These are phyloP conservation scores for Clinocottus analis DNA, from an alignment of 2,113 vertebrate genomes.

Conservation along the genomic window DNA sequence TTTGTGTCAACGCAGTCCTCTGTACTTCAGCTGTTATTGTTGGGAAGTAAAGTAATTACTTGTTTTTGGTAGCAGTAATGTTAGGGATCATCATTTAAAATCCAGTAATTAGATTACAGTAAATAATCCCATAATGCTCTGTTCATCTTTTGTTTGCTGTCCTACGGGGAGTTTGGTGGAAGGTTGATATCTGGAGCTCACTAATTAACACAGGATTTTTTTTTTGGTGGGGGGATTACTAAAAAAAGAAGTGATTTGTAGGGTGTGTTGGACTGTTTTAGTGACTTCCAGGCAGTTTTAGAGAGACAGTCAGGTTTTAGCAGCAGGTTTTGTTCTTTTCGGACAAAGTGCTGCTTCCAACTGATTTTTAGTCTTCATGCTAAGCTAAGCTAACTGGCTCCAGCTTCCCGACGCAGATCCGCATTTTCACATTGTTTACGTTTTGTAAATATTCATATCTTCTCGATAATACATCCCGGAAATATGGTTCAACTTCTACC, in stretches of 20 bases:
- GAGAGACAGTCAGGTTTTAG: neutral
- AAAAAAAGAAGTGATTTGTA: neutral
- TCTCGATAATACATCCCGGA: too few relatives aligned
- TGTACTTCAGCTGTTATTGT: neutral
- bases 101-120: neutral
- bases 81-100: neutral
- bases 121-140: neutral
- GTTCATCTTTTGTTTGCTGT: neutral
- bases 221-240: neutral
- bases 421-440: too few relatives aligned
- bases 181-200: neutral
- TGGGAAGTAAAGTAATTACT: neutral
- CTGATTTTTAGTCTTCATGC: slow-evolving; percentile 2
- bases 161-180: neutral
- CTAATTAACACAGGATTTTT: neutral
- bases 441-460: too few relatives aligned
- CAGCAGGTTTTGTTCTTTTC: neutral
- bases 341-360: neutral
- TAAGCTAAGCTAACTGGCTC: slow-evolving; percentile 2
- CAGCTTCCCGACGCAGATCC: too few relatives aligned
- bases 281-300: neutral
- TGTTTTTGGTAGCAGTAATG: neutral
- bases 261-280: neutral
- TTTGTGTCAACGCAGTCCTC: slow-evolving; percentile 32
- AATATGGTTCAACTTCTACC: too few relatives aligned